Conservation (phyloP, 1,140 invertebrate species). For the Venturia canescens region DNA sequence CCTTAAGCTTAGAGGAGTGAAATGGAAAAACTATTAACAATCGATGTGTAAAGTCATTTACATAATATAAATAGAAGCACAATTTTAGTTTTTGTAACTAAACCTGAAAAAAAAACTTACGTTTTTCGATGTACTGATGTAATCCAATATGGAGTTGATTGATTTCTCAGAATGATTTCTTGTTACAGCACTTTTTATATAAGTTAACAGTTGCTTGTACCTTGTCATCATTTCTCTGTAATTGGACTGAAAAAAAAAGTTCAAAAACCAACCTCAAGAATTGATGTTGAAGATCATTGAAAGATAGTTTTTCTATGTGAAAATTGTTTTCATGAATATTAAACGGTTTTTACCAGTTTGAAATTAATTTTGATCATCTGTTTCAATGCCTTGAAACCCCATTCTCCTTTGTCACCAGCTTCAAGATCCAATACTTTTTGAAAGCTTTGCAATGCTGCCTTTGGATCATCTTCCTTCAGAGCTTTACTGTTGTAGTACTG, state of each 20-base stretch:
- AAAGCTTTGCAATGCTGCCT: conserved; percentile 94
- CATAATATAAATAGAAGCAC: no score
- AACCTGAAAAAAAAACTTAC: conserved; percentile 78
- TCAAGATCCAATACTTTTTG: conserved; percentile 98
- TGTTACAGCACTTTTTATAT: conserved; percentile 99
- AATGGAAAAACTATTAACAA: no score
- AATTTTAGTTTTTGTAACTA: conserved; percentile 1
- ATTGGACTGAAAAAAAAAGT: conserved; percentile 85
- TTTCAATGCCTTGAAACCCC: conserved; percentile 99
- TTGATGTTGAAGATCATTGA: no score
- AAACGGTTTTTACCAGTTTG: conserved; percentile 86
- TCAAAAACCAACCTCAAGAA: no score
- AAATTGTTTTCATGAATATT: background rate
- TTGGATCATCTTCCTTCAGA: conserved; percentile 97
- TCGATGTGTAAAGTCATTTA: no score
- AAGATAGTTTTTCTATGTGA: no score
- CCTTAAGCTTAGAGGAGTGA: background rate
- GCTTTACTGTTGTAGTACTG: conserved; percentile 99
- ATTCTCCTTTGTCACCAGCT: conserved; percentile 99
- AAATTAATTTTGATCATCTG: conserved; percentile 99
- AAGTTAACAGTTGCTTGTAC: conserved; percentile 97
- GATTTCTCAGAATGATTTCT: conserved; percentile 99
- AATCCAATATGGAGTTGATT: conserved; percentile 99
- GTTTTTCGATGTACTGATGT: conserved; percentile 99
- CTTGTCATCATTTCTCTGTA: conserved; percentile 98